Conservation (phyloP, 2,888 invertebrate genomes). For the Eueremaeus valkanovi region DNA sequence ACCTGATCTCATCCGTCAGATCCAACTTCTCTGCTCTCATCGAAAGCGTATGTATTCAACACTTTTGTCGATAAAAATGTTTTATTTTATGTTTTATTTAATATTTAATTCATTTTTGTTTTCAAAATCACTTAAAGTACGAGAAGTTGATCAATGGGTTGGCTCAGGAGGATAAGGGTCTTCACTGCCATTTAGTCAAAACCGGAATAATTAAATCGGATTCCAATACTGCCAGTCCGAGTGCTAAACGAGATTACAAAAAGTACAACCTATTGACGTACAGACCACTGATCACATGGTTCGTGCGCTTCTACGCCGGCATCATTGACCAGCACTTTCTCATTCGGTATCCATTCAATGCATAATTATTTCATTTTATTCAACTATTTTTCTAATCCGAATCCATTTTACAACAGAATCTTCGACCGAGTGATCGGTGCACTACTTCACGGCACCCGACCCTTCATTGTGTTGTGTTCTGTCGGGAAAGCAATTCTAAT, state of each 20-base stretch:
- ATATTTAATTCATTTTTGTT: background rate
- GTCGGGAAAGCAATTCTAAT: slow-evolving; percentile 34
- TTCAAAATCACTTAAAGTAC: slow-evolving; percentile 43
- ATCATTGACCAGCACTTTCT: slow-evolving; percentile 38
- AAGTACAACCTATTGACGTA: background rate
- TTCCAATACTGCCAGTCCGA: background rate
- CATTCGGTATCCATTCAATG: slow-evolving; percentile 34
- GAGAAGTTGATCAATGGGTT: slow-evolving; percentile 52
- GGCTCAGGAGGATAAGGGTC: slow-evolving; percentile 69
- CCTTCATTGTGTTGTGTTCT: slow-evolving; percentile 33
- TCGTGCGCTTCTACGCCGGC: slow-evolving; percentile 39
- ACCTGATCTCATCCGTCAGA: slow-evolving; percentile 55
- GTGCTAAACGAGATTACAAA: background rate
- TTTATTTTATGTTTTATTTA: background rate
- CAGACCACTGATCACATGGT: slow-evolving; percentile 38
- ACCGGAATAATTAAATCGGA: slow-evolving; percentile 27
- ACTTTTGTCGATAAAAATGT: background rate
- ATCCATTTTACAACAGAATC: slow-evolving; percentile 5
- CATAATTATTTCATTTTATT: background rate
- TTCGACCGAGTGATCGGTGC: slow-evolving; percentile 36
- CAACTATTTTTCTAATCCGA: background rate
- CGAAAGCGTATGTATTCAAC: slow-evolving; percentile 22
- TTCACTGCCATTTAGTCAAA: slow-evolving; percentile 37
- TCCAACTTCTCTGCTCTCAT: slow-evolving; percentile 21
- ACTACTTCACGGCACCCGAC: slow-evolving; percentile 31